phyloP scores from a whole-genome alignment of 2,113 vertebrate genomes.

The Toxostoma redivivum region DNA sequence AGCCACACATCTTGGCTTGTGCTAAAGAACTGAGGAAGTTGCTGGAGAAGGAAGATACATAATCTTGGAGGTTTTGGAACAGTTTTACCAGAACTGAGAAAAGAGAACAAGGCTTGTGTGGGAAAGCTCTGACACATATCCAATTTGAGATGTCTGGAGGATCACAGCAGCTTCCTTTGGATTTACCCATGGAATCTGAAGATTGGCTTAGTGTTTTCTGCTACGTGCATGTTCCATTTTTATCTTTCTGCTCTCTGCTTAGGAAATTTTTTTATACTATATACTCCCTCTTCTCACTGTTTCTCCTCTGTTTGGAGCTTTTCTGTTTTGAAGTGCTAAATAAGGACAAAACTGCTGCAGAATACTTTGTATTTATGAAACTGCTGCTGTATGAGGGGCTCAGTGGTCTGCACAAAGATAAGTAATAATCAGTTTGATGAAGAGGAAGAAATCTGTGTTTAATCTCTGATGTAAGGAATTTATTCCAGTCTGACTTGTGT shows the following conservation, averaged over 20 bases:
- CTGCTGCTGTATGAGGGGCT: background rate
- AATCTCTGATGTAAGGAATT: background rate
- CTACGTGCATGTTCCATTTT: background rate
- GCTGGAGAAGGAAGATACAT: background rate
- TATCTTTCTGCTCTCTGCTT: background rate
- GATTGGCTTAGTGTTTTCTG: background rate
- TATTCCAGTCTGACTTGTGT: background rate
- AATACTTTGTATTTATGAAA: background rate
- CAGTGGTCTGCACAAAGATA: background rate
- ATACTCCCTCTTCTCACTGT: background rate
- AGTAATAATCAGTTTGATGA: background rate
- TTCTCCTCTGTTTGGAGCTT: background rate
- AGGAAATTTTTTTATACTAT: background rate
- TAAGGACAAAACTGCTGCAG: background rate
- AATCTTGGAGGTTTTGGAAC: background rate
- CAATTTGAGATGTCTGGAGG: background rate
- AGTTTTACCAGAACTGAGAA: constrained; percentile 19
- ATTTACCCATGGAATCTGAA: background rate
- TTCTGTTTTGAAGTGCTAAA: background rate
- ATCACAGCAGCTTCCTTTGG: constrained; percentile 18
- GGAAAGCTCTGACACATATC: constrained; percentile 20
- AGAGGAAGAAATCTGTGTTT: background rate
- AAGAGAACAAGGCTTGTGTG: constrained; percentile 14
- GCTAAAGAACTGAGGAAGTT: background rate
- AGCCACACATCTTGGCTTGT: background rate